Percentiles rank a stretch among this genome's conserved stretches.
Conservation (phyloP, 2,888 invertebrate species). For the Lomographa bimaculata region DNA sequence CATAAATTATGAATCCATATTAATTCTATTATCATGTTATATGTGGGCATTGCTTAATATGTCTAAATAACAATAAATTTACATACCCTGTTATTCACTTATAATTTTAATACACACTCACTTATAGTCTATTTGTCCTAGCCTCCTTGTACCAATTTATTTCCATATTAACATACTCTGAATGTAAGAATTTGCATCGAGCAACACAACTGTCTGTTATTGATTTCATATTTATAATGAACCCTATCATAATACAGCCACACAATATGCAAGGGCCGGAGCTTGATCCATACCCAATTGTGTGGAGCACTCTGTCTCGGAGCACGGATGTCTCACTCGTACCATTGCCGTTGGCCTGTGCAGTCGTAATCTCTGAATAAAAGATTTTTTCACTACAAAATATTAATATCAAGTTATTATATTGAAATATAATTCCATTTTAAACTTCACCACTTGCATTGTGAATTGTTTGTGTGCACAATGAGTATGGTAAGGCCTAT, state of each 20-base stretch:
- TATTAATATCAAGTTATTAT: conserved; percentile 54
- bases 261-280: conserved; percentile 54
- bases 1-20: too few species aligned
- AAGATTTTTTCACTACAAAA: conserved; percentile 49
- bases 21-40: too few species aligned
- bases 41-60: too few species aligned
- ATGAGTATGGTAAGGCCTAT: conserved; percentile 79
- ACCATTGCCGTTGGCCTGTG: conserved; percentile 56
- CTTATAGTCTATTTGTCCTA: too few species aligned
- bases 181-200: conserved; percentile 1
- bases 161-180: too few species aligned
- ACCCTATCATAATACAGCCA: conserved; percentile 59
- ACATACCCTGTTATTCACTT: too few species aligned
- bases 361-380: conserved; percentile 63
- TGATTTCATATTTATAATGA: conserved; percentile 63
- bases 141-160: too few species aligned
- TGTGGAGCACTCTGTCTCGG: conserved; percentile 56
- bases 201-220: conserved; percentile 42
- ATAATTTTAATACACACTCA: too few species aligned
- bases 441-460: conserved; percentile 49
- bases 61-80: too few species aligned
- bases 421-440: conserved; percentile 62
- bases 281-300: conserved; percentile 68
- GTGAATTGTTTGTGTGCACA: conserved; percentile 73
- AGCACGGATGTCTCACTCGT: conserved; percentile 67